Conservation (phyloP, 2,113 vertebrate species). For the Poecile atricapillus region DNA sequence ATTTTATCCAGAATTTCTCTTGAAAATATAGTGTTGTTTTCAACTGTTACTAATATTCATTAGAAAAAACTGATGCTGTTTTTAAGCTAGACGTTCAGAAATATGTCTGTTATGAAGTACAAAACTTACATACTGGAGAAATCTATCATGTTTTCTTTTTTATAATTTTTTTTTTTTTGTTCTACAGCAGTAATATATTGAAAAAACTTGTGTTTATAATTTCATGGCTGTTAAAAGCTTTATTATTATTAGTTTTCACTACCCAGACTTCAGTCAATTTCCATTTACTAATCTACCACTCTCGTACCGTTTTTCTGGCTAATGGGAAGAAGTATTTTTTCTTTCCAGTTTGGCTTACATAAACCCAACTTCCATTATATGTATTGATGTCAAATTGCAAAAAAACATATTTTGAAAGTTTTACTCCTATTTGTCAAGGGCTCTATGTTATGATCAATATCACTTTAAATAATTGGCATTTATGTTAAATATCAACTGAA, state of each 20-base stretch:
- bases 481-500: background rate
- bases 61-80: background rate
- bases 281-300: conserved; percentile 30
- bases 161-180: background rate
- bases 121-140: background rate
- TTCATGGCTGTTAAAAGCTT: conserved; percentile 34
- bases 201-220: conserved; percentile 18
- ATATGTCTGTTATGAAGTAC: background rate
- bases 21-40: background rate
- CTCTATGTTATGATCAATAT: conserved; percentile 10
- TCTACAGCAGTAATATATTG: background rate
- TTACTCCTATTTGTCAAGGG: background rate
- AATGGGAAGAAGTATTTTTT: conserved; percentile 40
- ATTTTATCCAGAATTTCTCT: background rate
- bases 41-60: background rate
- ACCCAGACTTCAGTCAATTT: conserved; percentile 50
- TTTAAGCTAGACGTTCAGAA: background rate
- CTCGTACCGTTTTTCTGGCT: conserved; percentile 21
- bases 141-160: background rate
- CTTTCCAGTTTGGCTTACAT: conserved; percentile 1
- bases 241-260: conserved; percentile 46
- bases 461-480: background rate
- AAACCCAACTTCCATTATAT: conserved; percentile 31
- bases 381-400: conserved; percentile 9
- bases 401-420: conserved; percentile 19